phyloP scores from a whole-genome alignment of 2,888 invertebrate genomes.

The Idaea biselata region DNA sequence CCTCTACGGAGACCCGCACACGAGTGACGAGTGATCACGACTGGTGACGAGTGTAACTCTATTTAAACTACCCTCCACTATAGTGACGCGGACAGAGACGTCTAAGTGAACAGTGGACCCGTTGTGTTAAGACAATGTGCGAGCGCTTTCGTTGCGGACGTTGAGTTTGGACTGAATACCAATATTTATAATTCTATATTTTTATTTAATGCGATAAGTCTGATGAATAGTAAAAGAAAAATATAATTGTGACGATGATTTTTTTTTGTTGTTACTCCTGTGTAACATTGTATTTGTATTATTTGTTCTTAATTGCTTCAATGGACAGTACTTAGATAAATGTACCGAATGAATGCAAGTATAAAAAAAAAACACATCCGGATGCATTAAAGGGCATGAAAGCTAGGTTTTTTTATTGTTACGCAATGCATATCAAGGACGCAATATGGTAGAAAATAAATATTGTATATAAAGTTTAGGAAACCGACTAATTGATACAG shows the following conservation, averaged over 20 bases:
- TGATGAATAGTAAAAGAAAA: slow-evolving; percentile 63
- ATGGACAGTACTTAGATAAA: slow-evolving; percentile 69
- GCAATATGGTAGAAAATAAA: slow-evolving; percentile 81
- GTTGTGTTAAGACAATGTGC: slow-evolving; percentile 11
- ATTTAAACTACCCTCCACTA: neutral
- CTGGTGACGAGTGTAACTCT: neutral
- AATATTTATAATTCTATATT: slow-evolving; percentile 77
- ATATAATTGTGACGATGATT: slow-evolving; percentile 61
- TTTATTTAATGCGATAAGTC: slow-evolving; percentile 79
- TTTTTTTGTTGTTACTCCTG: slow-evolving; percentile 48
- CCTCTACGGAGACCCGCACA: neutral
- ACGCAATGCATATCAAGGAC: slow-evolving; percentile 81
- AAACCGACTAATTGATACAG: slow-evolving; percentile 73
- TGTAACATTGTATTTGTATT: slow-evolving; percentile 67
- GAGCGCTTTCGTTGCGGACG: slow-evolving; percentile 28
- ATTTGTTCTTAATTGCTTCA: slow-evolving; percentile 73
- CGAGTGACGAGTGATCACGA: neutral
- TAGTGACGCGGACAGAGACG: neutral
- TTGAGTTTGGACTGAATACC: slow-evolving; percentile 55
- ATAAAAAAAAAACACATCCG: slow-evolving; percentile 50
- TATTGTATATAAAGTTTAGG: slow-evolving; percentile 77
- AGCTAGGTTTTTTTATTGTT: slow-evolving; percentile 80
- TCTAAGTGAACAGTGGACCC: slow-evolving; percentile 8
- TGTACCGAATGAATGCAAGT: slow-evolving; percentile 47
- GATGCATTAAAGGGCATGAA: slow-evolving; percentile 66